Percentiles rank a stretch among this genome's conserved stretches.
Conservation (phyloP, 2,797 vertebrate genomes). For the Danio aesculapii region DNA sequence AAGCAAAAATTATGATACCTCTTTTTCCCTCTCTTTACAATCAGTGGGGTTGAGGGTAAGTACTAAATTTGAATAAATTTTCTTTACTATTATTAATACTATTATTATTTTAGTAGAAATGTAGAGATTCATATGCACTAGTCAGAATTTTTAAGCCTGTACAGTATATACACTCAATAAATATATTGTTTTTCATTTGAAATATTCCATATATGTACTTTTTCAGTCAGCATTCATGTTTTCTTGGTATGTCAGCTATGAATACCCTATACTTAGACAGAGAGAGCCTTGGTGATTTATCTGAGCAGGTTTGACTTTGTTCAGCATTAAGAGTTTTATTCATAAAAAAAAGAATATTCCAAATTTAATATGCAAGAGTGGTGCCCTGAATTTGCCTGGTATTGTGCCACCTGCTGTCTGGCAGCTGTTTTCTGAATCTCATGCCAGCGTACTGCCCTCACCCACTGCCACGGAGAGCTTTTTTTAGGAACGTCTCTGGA, state of each 20-base stretch:
- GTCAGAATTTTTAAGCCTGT: not conserved
- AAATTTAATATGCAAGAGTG: slow-evolving; percentile 16
- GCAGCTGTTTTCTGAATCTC: slow-evolving; percentile 30
- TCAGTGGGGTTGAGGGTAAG: slow-evolving; percentile 91
- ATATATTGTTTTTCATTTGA: not conserved
- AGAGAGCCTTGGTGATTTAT: slow-evolving; percentile 26
- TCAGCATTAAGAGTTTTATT: not conserved
- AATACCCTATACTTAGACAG: not conserved
- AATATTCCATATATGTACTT: slow-evolving; percentile 14
- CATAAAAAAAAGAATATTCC: not conserved
- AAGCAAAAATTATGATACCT: not conserved
- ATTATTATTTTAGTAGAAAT: not conserved
- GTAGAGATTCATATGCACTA: not conserved
- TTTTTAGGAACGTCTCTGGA: slow-evolving; percentile 35
- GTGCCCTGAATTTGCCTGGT: slow-evolving; percentile 35
- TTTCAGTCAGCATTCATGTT: slow-evolving; percentile 35
- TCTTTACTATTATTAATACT: not conserved
- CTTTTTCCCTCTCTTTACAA: slow-evolving; percentile 52
- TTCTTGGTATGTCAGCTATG: slow-evolving; percentile 17
- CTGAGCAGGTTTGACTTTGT: slow-evolving; percentile 43
- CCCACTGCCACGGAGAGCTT: slow-evolving; percentile 19
- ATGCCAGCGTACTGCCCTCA: slow-evolving; percentile 42
- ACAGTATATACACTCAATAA: not conserved
- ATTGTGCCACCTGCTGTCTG: slow-evolving; percentile 49
- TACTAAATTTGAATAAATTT: slow-evolving; percentile 49